A percentile compares a stretch with the other conserved stretches of the same genome.
These are phyloP conservation scores for Tonatia bakeri DNA, from an alignment of 2,113 vertebrate genomes.

Conservation along the genomic window DNA sequence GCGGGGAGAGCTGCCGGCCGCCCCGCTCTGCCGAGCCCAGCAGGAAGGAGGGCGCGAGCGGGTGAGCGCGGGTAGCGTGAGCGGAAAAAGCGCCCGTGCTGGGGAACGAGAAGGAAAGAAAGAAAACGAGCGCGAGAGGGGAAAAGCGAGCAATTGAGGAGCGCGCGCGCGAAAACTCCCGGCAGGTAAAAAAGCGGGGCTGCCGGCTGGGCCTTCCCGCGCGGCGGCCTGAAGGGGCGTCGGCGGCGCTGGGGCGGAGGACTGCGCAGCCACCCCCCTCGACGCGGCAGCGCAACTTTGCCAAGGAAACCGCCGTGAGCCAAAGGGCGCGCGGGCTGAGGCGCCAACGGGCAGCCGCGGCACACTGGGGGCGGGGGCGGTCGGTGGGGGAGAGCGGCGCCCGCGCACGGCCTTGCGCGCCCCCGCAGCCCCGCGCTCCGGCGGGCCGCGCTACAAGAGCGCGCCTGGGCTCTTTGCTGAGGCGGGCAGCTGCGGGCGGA, in stretches of 20 bases:
- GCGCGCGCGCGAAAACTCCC: slow-evolving; percentile 86
- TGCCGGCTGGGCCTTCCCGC: slow-evolving; percentile 64
- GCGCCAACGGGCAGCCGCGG: slow-evolving; percentile 59
- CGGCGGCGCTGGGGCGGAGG: slow-evolving; percentile 36
- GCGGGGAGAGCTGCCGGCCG: slow-evolving; percentile 73
- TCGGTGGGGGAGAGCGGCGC: slow-evolving; percentile 39
- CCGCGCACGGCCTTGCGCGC: slow-evolving; percentile 72
- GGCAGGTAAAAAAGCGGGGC: slow-evolving; percentile 85
- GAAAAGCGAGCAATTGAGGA: neutral
- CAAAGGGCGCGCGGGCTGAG: slow-evolving; percentile 44
- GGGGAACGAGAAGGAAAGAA: slow-evolving; percentile 53
- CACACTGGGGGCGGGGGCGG: slow-evolving; percentile 54
- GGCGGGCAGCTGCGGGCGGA: slow-evolving; percentile 57
- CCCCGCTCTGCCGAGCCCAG: slow-evolving; percentile 72
- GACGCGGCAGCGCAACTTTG: slow-evolving; percentile 62
- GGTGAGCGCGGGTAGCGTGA: slow-evolving; percentile 47
- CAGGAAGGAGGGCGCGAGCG: slow-evolving; percentile 70
- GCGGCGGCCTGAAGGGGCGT: slow-evolving; percentile 63
- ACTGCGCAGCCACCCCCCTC: slow-evolving; percentile 28
- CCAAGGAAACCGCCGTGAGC: neutral
- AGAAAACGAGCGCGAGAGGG: slow-evolving; percentile 73
- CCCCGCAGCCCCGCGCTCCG: slow-evolving; percentile 75
- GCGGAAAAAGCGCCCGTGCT: slow-evolving; percentile 45
- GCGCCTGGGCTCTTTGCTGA: slow-evolving; percentile 54
- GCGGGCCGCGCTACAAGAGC: slow-evolving; percentile 76